Evolutionary conservation across 1,140 invertebrate species (phyloP).

Genomic region (Drosophila watanabei): DNA sequence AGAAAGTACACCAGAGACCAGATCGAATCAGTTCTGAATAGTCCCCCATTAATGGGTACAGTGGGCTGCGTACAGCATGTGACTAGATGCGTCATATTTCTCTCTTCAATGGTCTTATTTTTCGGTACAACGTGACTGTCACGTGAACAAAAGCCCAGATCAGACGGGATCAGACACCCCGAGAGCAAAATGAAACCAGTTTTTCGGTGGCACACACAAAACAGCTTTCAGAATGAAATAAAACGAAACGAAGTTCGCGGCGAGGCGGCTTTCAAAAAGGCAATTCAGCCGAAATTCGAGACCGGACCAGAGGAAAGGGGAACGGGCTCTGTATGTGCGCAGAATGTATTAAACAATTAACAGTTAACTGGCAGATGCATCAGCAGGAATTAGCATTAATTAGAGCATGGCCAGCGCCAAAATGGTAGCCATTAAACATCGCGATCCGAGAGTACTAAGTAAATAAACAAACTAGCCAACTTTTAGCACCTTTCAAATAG

Average conservation of each 20-base stretch:
- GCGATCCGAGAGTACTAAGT: slow-evolving; percentile 9
- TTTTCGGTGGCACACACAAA: slow-evolving; percentile 18
- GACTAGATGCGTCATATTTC: slow-evolving; percentile 29
- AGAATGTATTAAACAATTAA: slow-evolving; percentile 51
- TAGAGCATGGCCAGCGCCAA: slow-evolving; percentile 47
- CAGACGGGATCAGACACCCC: slow-evolving; percentile 22
- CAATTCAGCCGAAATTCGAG: slow-evolving; percentile 49
- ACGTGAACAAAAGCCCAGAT: slow-evolving; percentile 51
- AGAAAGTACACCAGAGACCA: slow-evolving; percentile 41
- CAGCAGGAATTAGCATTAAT: slow-evolving; percentile 71
- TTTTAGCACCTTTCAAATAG: slow-evolving; percentile 62
- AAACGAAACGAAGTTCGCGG: slow-evolving; percentile 38
- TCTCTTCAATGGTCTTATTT: not conserved
- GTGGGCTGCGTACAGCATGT: slow-evolving; percentile 40
- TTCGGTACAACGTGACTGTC: slow-evolving; percentile 71
- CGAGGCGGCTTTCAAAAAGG: slow-evolving; percentile 20
- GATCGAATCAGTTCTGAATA: slow-evolving; percentile 28
- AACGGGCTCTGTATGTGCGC: slow-evolving; percentile 1
- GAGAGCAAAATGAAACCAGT: slow-evolving; percentile 42
- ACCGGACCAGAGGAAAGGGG: not conserved
- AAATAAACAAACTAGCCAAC: slow-evolving; percentile 45
- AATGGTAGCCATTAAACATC: slow-evolving; percentile 32
- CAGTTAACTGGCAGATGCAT: slow-evolving; percentile 48
- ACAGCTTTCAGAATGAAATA: slow-evolving; percentile 9
- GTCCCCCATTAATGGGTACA: slow-evolving; percentile 14